These are phyloP conservation scores for Sceloporus undulatus DNA, from an alignment of 2,113 vertebrate genomes.

Conservation along the genomic window DNA sequence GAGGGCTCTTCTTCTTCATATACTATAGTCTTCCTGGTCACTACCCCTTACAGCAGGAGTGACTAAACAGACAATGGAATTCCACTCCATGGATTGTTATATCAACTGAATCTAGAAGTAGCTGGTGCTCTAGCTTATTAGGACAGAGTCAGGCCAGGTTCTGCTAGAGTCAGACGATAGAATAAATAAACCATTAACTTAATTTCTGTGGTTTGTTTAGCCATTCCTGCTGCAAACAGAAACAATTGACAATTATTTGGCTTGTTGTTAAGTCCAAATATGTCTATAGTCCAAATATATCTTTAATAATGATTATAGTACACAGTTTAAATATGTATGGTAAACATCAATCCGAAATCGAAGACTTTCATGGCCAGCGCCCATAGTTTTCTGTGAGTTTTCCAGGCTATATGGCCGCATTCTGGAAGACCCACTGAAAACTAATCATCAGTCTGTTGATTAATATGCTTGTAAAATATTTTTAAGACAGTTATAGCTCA, in stretches of 20 bases:
- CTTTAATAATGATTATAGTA: background rate
- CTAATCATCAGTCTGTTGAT: background rate
- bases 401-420: too few relatives aligned
- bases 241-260: too few relatives aligned
- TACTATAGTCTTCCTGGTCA: background rate
- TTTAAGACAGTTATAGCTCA: background rate
- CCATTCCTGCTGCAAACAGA: too few relatives aligned
- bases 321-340: background rate
- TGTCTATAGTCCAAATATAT: background rate
- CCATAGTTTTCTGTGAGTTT: too few relatives aligned
- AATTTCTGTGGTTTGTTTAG: too few relatives aligned
- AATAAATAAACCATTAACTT: too few relatives aligned
- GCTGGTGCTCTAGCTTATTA: too few relatives aligned
- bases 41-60: background rate
- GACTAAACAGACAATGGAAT: background rate
- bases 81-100: background rate
- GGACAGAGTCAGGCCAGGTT: background rate
- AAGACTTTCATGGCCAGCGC: too few relatives aligned
- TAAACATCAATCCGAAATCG: background rate
- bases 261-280: background rate
- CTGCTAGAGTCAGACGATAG: too few relatives aligned
- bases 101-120: background rate
- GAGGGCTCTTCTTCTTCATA: too few relatives aligned
- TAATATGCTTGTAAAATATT: conserved; percentile 40
- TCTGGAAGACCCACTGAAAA: too few relatives aligned